Percentiles rank a stretch among this genome's conserved stretches.
These are phyloP conservation scores for Drosophila affinis DNA, from an alignment of 2,888 invertebrate genomes.

Conservation along the genomic window DNA sequence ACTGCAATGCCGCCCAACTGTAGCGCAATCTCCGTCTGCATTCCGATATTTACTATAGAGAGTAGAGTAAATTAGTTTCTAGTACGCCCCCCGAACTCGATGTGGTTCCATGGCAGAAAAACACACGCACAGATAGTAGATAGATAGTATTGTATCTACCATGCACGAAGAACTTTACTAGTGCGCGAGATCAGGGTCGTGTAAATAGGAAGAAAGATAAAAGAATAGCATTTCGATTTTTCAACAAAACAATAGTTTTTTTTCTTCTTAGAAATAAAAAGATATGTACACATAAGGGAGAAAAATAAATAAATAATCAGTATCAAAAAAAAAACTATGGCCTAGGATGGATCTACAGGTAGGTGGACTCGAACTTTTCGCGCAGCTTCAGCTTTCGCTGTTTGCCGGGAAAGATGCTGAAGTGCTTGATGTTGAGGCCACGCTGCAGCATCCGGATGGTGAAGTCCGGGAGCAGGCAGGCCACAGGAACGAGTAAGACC, in stretches of 20 bases:
- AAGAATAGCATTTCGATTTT: background rate
- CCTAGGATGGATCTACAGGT: constrained; percentile 61
- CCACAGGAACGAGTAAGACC: constrained; percentile 84
- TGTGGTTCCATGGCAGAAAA: background rate
- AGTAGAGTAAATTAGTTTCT: constrained; percentile 1
- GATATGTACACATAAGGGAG: constrained; percentile 50
- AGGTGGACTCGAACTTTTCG: constrained; percentile 71
- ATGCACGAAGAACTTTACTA: background rate
- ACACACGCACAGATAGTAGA: background rate
- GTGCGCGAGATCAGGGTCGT: background rate
- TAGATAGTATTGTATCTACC: background rate
- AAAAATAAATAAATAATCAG: constrained; percentile 66
- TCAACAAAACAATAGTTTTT: constrained; percentile 55
- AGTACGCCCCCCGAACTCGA: constrained; percentile 1
- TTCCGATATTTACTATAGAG: background rate
- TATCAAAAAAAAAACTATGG: constrained; percentile 51
- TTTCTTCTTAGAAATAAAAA: constrained; percentile 35
- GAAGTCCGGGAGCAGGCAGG: constrained; percentile 86
- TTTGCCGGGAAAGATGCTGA: constrained; percentile 79
- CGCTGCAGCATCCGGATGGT: constrained; percentile 74
- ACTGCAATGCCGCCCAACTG: background rate
- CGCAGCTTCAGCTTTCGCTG: constrained; percentile 66
- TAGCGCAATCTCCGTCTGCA: background rate
- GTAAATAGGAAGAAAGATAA: background rate
- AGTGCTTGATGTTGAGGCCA: constrained; percentile 74